Evolutionary conservation across 2,888 invertebrate genomes (phyloP).

Genomic region (Epistrophella euchroma): DNA sequence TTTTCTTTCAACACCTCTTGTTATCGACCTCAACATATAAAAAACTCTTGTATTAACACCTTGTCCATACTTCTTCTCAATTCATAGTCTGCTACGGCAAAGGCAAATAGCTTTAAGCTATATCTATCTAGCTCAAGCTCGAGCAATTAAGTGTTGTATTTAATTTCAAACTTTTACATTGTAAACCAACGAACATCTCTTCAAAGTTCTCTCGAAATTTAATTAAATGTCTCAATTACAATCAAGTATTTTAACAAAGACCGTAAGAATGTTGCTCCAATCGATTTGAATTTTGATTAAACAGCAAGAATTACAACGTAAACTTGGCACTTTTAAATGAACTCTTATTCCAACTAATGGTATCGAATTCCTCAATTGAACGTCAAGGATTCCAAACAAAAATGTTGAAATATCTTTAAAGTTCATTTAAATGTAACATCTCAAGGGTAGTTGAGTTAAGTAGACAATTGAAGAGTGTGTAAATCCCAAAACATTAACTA

Average conservation of each 20-base stretch:
- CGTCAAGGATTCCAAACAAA: background rate
- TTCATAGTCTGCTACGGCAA: too few species aligned
- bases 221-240: conserved; percentile 20
- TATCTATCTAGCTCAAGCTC: too few species aligned
- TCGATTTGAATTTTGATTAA: conserved; percentile 26
- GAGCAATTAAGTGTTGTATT: background rate
- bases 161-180: conserved; percentile 2
- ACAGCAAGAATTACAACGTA: background rate
- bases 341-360: background rate
- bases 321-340: conserved; percentile 6
- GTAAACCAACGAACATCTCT: background rate
- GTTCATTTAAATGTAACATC: background rate
- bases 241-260: conserved; percentile 8
- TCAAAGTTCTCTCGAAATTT: background rate
- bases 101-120: too few species aligned
- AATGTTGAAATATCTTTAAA: background rate
- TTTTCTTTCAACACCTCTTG: too few species aligned
- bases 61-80: too few species aligned
- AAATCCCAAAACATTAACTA: conserved; percentile 6
- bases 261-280: background rate
- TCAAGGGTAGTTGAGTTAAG: background rate
- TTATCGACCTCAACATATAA: too few species aligned
- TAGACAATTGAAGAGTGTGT: background rate
- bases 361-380: background rate
- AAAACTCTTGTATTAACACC: too few species aligned